phyloP scores from a whole-genome alignment of 2,113 vertebrate genomes.

The Corythoichthys haematopterus region DNA sequence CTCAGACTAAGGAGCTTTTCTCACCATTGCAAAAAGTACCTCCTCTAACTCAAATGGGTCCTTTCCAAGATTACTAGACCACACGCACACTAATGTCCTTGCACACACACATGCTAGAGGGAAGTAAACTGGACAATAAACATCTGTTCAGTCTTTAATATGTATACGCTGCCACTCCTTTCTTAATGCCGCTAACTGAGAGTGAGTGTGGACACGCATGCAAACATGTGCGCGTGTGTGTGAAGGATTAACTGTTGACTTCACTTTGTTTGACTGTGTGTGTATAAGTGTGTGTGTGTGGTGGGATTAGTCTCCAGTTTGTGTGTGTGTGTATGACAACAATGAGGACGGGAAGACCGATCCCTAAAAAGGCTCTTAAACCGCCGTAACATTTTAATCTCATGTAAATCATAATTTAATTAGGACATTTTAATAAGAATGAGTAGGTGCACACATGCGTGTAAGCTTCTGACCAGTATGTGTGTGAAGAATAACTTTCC shows the following conservation, averaged over 20 bases:
- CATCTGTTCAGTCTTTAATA: slow-evolving; percentile 37
- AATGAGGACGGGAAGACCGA: slow-evolving; percentile 37
- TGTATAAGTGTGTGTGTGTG: slow-evolving; percentile 6
- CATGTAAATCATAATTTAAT: slow-evolving; percentile 64
- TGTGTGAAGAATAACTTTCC: slow-evolving; percentile 27
- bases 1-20: not conserved
- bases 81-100: not conserved
- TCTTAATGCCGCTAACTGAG: slow-evolving; percentile 18
- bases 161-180: slow-evolving; percentile 29
- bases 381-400: slow-evolving; percentile 57
- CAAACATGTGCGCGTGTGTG: not conserved
- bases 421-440: slow-evolving; percentile 45
- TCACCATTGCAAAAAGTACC: not conserved
- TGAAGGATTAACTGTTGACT: slow-evolving; percentile 24
- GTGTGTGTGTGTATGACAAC: slow-evolving; percentile 20
- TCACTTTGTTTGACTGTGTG: slow-evolving; percentile 15
- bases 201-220: slow-evolving; percentile 12
- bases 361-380: slow-evolving; percentile 52
- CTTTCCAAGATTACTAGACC: slow-evolving; percentile 6
- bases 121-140: slow-evolving; percentile 35
- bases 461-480: slow-evolving; percentile 6
- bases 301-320: slow-evolving; percentile 8
- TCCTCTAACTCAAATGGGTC: slow-evolving; percentile 1
- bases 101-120: not conserved
- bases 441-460: slow-evolving; percentile 11